phyloP scores from a whole-genome alignment of 2,888 invertebrate species.

The Nyleta sp. region DNA sequence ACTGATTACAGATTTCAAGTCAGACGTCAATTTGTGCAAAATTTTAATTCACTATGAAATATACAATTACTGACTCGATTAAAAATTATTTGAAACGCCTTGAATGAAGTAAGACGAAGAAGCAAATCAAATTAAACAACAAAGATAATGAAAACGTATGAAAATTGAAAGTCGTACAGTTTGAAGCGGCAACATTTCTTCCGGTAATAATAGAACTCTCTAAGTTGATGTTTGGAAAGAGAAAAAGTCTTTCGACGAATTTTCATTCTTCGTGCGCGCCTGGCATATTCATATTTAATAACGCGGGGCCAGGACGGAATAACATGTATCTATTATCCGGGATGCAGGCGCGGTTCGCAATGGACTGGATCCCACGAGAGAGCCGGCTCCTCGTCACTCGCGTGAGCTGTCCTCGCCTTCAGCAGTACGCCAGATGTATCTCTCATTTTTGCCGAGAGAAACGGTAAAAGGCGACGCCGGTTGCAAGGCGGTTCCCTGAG shows the following conservation, averaged over 20 bases:
- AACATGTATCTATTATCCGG: constrained; percentile 40
- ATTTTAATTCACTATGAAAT: no score
- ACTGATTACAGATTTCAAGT: no score
- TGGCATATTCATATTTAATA: constrained; percentile 46
- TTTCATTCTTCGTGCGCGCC: constrained; percentile 18
- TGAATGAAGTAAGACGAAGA: no score
- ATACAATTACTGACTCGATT: no score
- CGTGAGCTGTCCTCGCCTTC: constrained; percentile 54
- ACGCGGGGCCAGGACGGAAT: constrained; percentile 22
- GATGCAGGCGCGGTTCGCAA: constrained; percentile 43
- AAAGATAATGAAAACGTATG: no score
- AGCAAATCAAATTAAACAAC: not conserved
- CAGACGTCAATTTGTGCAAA: no score
- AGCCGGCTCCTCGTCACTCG: constrained; percentile 43
- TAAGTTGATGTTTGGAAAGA: constrained; percentile 1
- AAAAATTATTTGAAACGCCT: no score
- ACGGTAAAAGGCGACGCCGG: no score
- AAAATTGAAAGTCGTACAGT: no score
- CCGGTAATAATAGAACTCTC: no score
- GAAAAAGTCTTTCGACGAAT: constrained; percentile 8
- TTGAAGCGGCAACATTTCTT: no score
- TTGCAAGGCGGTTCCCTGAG: constrained; percentile 36
- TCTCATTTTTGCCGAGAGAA: constrained; percentile 1
- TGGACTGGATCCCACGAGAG: constrained; percentile 39
- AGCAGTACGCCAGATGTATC: constrained; percentile 53